A percentile compares a stretch with the other conserved stretches of the same genome.
phyloP scores from a whole-genome alignment of 92 coral and sea anemone species.

The Micromussa lordhowensis region DNA sequence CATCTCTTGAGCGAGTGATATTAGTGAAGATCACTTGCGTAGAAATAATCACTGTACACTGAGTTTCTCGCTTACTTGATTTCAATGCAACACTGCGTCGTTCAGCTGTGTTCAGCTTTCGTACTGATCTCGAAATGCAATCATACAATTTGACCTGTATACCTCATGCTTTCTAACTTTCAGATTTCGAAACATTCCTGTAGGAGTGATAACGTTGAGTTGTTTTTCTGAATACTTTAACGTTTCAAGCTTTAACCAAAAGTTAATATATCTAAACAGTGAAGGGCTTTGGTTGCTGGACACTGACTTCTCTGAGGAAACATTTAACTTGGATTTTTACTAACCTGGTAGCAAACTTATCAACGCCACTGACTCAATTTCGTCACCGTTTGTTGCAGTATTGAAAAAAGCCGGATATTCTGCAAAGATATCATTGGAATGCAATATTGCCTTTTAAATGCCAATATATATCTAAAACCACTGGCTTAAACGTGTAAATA shows the following conservation, averaged over 20 bases:
- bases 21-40: background rate
- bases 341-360: background rate
- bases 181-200: background rate
- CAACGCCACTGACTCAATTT: background rate
- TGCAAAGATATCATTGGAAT: background rate
- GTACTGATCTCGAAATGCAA: background rate
- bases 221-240: background rate
- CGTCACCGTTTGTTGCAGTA: background rate
- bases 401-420: background rate
- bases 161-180: background rate
- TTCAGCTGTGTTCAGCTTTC: background rate
- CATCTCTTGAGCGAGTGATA: background rate
- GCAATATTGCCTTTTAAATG: background rate
- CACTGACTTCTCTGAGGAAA: background rate
- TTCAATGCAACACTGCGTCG: background rate
- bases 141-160: background rate
- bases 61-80: background rate
- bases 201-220: background rate
- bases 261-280: background rate
- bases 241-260: background rate
- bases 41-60: background rate
- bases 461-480: conserved; percentile 15
- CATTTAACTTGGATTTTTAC: background rate
- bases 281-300: background rate
- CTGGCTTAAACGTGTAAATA: background rate